Percentiles rank a stretch among this genome's conserved stretches.
These are phyloP conservation scores for Luffia ferchaultella DNA, from an alignment of 2,888 invertebrate genomes.

Conservation along the genomic window DNA sequence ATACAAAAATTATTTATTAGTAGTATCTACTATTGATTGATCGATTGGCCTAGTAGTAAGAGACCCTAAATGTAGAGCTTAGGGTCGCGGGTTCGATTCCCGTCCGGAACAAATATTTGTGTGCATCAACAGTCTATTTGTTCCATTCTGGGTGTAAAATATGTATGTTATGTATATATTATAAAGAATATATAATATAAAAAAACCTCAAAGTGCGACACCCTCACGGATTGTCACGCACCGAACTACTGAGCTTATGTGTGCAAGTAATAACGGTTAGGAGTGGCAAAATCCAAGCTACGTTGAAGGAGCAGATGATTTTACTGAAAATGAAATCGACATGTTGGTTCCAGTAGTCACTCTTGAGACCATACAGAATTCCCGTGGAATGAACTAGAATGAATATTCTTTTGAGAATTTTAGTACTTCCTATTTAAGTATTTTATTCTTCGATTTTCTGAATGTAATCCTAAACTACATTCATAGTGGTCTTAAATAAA, in stretches of 20 bases:
- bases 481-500: not conserved
- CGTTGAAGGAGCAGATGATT: constrained; percentile 12
- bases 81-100: too few relatives aligned
- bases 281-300: constrained; percentile 15
- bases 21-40: too few relatives aligned
- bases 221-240: constrained; percentile 8
- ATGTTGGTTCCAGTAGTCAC: constrained; percentile 12
- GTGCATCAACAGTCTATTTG: too few relatives aligned
- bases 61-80: too few relatives aligned
- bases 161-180: too few relatives aligned
- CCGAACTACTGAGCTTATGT: constrained; percentile 10
- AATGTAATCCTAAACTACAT: not conserved
- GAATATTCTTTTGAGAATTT: constrained; percentile 8
- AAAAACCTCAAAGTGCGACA: constrained; percentile 6
- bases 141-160: too few relatives aligned
- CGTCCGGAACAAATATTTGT: too few relatives aligned
- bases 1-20: too few relatives aligned
- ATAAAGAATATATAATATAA: too few relatives aligned
- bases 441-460: too few relatives aligned
- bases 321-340: constrained; percentile 10
- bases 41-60: too few relatives aligned
- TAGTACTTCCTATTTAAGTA: constrained; percentile 1
- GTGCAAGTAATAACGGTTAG: constrained; percentile 12
- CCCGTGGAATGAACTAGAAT: constrained; percentile 10
- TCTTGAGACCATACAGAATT: constrained; percentile 8